Evolutionary conservation across 1,140 invertebrate species (phyloP), one percentile per base, ranked within the genome.

Genomic region (Drosophila pandora): DNA sequence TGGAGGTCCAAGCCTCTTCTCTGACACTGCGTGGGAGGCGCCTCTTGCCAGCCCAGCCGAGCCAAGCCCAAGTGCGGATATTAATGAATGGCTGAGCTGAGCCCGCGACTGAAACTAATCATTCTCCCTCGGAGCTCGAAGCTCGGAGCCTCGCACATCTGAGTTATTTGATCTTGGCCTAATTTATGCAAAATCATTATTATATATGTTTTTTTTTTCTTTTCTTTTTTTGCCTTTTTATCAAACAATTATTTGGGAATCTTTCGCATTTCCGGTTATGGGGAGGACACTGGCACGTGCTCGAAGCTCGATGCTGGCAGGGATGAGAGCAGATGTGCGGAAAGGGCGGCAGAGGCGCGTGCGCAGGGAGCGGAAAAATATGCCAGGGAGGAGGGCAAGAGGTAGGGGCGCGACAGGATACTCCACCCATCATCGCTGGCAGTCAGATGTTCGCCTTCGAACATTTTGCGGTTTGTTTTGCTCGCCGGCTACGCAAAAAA

Each of bases 381-480:
- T n/a, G 47, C 8, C n/a, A 32, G 3, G n/a, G 4, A 2, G 41
- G 17, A 17, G 17, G 17, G 17, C 17, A 17, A 17, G 17, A 17
- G 17, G 17, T 17, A 25, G 37, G 48, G 57, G 37, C 58, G 67
- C 45, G 56, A 50, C 47, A 54, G 68, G 73, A 57, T 65, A 68
- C 73, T 55, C 49, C 57, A 50, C 50, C 68, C 69, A 57, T 60
- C 72, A 79, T 79, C 79, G 65, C 58, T 76, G 67, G 76, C 45
- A 64, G 59, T 74, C 57, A 74, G 58, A 64, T 73, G 68, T 41
- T 73, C 61, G 70, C 67, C 32, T 61, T 53, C 55, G 55, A 73
- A 71, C 60, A 84, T 83, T 84, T 84, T 77, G 80, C 81, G 80
- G 76, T 84, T 84, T 84, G 80, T 84, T 84, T 84, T 84, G 80